Conservation (phyloP, 2,888 invertebrate species). For the Ornithoptera priamus region DNA sequence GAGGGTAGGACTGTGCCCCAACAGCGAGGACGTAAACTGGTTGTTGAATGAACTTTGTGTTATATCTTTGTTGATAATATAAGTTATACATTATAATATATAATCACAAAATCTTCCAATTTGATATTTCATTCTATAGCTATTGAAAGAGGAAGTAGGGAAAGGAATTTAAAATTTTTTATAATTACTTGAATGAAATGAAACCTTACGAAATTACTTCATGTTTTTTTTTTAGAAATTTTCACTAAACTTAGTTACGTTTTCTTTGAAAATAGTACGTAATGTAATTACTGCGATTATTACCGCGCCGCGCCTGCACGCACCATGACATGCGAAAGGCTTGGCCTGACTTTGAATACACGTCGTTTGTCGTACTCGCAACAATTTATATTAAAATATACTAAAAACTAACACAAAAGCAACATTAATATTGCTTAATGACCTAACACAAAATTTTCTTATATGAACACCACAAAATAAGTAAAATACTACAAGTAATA, state of each 20-base stretch:
- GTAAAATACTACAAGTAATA: no score
- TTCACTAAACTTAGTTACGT: constrained; percentile 18
- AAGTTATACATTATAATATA: no score
- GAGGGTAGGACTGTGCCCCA: no score
- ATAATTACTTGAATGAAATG: background rate
- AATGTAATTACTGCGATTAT: constrained; percentile 24
- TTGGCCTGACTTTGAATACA: constrained; percentile 8
- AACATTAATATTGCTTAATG: background rate
- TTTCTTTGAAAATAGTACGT: constrained; percentile 22
- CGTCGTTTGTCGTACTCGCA: background rate
- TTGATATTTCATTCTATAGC: no score
- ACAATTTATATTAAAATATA: background rate
- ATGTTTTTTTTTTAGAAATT: background rate
- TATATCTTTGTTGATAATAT: no score
- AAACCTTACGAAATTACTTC: background rate
- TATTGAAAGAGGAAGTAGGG: no score
- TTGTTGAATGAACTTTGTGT: no score
- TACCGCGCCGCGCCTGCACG: constrained; percentile 18
- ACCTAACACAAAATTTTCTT: no score
- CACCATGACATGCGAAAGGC: constrained; percentile 18
- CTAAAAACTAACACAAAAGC: background rate
- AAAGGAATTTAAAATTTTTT: background rate
- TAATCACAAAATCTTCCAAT: no score
- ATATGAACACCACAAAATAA: no score
- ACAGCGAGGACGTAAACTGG: no score